Evolutionary conservation across 2,113 vertebrate genomes (phyloP).

Genomic region (Bos taurus): ARS-UCD2.0 NC_037353.1:497001-497500

Average conservation of each 20-base stretch:
- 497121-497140: not conserved
- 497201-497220: no score
- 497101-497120: not conserved
- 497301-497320: not conserved
- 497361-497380: not conserved
- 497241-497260: not conserved
- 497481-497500: not conserved
- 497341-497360: not conserved
- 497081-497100: not conserved
- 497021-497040: not conserved
- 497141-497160: no score
- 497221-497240: no score
- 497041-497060: not conserved
- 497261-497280: not conserved
- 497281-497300: not conserved
- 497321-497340: not conserved
- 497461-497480: not conserved
- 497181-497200: no score
- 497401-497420: not conserved
- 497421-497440: not conserved
- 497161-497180: no score
- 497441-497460: not conserved
- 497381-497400: not conserved
- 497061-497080: not conserved
- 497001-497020: not conserved